These are phyloP conservation scores for Vultur gryphus DNA, from an alignment of 2,797 vertebrate genomes.

Conservation along the genomic window DNA sequence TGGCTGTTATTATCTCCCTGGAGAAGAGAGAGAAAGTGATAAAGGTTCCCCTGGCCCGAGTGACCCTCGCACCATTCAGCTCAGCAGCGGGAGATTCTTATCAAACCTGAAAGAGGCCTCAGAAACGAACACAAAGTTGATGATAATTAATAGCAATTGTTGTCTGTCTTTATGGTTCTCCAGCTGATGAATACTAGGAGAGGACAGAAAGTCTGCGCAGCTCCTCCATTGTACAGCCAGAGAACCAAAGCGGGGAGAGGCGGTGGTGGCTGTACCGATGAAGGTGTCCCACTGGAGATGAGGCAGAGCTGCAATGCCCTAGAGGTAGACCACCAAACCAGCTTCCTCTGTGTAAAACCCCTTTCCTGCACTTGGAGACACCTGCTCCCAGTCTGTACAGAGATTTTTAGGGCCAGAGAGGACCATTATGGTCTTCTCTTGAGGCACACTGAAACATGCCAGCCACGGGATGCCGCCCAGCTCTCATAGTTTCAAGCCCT, in stretches of 20 bases:
- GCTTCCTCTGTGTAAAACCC: not conserved
- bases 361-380: not conserved
- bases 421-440: not conserved
- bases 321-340: not conserved
- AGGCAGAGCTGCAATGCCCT: not conserved
- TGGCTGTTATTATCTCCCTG: slow-evolving; percentile 40
- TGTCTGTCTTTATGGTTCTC: not conserved
- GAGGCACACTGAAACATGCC: not conserved
- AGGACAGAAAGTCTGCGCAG: not conserved
- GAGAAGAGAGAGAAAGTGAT: not conserved
- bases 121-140: not conserved
- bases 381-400: not conserved
- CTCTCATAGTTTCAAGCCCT: not conserved
- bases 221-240: not conserved
- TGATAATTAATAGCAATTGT: not conserved
- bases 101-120: not conserved
- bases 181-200: not conserved
- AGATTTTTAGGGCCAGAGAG: not conserved
- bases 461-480: not conserved
- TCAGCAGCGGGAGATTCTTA: not conserved
- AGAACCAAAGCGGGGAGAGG: not conserved
- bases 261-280: not conserved
- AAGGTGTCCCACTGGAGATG: accelerated
- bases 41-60: not conserved
- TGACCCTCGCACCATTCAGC: not conserved